Conservation (phyloP, 35 echinoderm and acorn worm genomes). For the Diadema setosum region DNA sequence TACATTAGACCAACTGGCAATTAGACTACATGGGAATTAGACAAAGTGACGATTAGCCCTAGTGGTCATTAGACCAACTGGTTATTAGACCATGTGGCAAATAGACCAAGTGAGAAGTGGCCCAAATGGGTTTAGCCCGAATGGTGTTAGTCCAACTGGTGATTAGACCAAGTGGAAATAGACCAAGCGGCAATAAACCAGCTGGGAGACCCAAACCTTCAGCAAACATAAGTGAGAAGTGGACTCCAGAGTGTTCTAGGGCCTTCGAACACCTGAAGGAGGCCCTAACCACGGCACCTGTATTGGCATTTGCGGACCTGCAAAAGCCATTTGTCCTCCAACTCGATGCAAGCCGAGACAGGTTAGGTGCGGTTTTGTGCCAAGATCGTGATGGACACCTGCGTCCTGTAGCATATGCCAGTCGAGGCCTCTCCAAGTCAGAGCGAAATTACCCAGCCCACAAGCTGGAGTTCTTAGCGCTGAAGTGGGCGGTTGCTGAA, state of each 20-base stretch:
- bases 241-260: not conserved
- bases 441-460: conserved; percentile 49
- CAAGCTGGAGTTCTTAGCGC: conserved; percentile 57
- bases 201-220: too few relatives aligned
- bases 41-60: too few relatives aligned
- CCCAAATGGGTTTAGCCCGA: too few relatives aligned
- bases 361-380: conserved; percentile 43
- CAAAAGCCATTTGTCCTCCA: conserved; percentile 15
- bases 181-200: too few relatives aligned
- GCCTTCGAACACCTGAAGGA: not conserved
- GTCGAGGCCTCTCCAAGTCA: conserved; percentile 20
- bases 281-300: not conserved
- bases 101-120: too few relatives aligned
- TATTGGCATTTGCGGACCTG: conserved; percentile 27
- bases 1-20: too few relatives aligned
- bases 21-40: too few relatives aligned
- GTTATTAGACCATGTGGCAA: too few relatives aligned
- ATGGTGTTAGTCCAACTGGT: too few relatives aligned
- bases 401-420: conserved; percentile 24
- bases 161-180: too few relatives aligned
- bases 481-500: conserved; percentile 52
- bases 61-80: too few relatives aligned
- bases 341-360: conserved; percentile 1
- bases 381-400: conserved; percentile 1
- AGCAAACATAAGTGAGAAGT: not conserved